Conservation (phyloP, 2,888 invertebrate genomes). For the Rhagophthalmus giganteus region DNA sequence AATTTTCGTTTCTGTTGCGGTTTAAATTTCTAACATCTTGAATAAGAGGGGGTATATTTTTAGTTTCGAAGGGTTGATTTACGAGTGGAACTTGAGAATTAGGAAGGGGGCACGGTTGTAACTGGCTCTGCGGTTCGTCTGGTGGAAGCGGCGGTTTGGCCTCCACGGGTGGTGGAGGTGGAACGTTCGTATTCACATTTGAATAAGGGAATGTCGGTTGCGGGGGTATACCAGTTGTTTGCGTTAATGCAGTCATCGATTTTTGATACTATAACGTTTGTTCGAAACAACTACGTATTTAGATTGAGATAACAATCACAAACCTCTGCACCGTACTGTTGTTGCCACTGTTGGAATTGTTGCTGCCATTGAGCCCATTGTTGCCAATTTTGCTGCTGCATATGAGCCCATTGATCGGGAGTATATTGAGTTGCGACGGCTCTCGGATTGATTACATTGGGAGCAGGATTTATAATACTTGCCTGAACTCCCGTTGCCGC, state of each 20-base stretch:
- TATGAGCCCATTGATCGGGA: conserved; percentile 68
- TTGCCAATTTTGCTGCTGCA: conserved; percentile 73
- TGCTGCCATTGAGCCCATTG: conserved; percentile 79
- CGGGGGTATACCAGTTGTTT: conserved; percentile 26
- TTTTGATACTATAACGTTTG: conserved; percentile 58
- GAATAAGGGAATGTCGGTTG: conserved; percentile 41
- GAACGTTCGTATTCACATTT: conserved; percentile 45
- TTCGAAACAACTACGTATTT: conserved; percentile 1
- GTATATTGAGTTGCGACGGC: conserved; percentile 56
- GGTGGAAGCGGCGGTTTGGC: conserved; percentile 53
- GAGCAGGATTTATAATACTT: conserved; percentile 42
- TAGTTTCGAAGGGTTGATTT: too few relatives aligned
- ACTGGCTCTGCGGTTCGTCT: conserved; percentile 45
- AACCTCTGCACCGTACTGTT: conserved; percentile 75
- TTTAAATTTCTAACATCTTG: conserved; percentile 5
- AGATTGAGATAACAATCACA: conserved; percentile 14
- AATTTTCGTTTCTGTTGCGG: conserved; percentile 5
- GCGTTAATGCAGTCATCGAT: conserved; percentile 53
- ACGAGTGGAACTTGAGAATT: too few relatives aligned
- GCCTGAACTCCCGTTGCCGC: conserved; percentile 23
- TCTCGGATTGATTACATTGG: conserved; percentile 30
- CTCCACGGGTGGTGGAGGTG: conserved; percentile 58
- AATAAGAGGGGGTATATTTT: not conserved
- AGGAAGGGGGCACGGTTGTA: conserved; percentile 42
- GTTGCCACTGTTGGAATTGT: conserved; percentile 77